phyloP scores from a whole-genome alignment of 1,140 invertebrate species.

The Saxidomus purpurata region DNA sequence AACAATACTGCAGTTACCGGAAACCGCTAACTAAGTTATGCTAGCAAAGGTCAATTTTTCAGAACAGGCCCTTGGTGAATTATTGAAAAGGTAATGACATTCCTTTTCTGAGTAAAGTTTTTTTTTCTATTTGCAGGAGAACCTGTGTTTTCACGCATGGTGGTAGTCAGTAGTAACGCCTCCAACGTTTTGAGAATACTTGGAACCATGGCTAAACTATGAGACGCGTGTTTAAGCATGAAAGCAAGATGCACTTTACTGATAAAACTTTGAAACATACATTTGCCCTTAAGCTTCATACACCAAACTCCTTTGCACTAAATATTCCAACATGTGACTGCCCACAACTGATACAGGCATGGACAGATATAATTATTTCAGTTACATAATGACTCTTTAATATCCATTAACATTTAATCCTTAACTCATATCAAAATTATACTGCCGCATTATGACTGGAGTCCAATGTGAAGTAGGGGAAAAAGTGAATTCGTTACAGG shows the following conservation, averaged over 20 bases:
- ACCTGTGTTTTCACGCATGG: not conserved
- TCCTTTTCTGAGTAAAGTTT: not conserved
- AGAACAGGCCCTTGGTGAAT: not conserved
- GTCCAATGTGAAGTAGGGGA: not conserved
- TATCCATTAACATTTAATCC: not conserved
- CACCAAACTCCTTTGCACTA: not conserved
- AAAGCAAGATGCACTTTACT: not conserved
- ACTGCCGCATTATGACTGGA: not conserved
- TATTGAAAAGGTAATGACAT: not conserved
- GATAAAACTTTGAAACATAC: not conserved
- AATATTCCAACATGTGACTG: not conserved
- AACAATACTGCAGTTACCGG: conserved; percentile 27
- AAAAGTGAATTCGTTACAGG: not conserved
- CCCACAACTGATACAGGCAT: not conserved
- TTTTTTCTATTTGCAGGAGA: conserved; percentile 12
- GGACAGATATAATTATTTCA: not conserved
- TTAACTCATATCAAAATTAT: not conserved
- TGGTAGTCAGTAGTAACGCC: too few relatives aligned
- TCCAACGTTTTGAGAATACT: too few relatives aligned
- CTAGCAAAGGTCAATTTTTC: not conserved
- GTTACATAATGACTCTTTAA: not conserved
- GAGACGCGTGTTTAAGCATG: not conserved
- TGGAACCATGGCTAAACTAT: not conserved
- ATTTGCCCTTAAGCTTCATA: not conserved
- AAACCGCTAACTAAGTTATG: conserved; percentile 12